Evolutionary conservation across 2,797 vertebrate genomes (phyloP), one percentile per base, ranked within the genome.

Genomic region (Phrynocephalus guinanensis): DNA sequence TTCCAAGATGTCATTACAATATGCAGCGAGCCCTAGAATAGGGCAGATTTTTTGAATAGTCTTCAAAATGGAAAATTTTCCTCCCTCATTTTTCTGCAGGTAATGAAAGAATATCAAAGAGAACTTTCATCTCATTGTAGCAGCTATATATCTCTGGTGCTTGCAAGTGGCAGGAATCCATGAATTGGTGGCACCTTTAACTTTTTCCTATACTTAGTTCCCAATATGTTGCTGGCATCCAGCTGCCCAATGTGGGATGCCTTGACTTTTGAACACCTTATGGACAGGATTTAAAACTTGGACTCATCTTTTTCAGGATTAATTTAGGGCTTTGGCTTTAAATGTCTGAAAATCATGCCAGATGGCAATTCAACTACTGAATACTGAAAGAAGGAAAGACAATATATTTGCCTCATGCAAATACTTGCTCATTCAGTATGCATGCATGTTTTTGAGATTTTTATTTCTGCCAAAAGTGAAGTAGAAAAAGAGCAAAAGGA

Each of bases 341-440:
- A 92, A 96, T 95, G 96, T 91, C 92, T 95, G 96, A 96, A 97
- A 95, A 94, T 91, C 95, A 93, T 95, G 91, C 95, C 96, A 96
- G 96, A 96, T 96, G 96, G 95, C 90, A 92, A 83, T 89, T 91
- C 88, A 91, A 75, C 76, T 88, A 77, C 86, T 90, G 95, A 94
- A 97, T 95, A 94, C 91, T 91, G 91, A 96, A 28, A 0, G 93
- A 90, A 90, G 93, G 78, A 92, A 83, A 79, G 89, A 85, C n/a
- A 95, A 60, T 88, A 95, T 95, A 94, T 95, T 96, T 96, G 86
- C 93, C 87, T 89, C 92, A 93, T 90, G 91, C 83, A 95, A 95
- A 96, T 93, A 66, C 87, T 92, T 95, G 79, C 79, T 93, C 91
- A 91, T 91, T 93, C 90, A 91, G 95, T 95, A 94, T 92, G 84